Evolutionary conservation across 2,888 invertebrate species (phyloP), one percentile per base, ranked within the genome.

Genomic region (Neria commutata): DNA sequence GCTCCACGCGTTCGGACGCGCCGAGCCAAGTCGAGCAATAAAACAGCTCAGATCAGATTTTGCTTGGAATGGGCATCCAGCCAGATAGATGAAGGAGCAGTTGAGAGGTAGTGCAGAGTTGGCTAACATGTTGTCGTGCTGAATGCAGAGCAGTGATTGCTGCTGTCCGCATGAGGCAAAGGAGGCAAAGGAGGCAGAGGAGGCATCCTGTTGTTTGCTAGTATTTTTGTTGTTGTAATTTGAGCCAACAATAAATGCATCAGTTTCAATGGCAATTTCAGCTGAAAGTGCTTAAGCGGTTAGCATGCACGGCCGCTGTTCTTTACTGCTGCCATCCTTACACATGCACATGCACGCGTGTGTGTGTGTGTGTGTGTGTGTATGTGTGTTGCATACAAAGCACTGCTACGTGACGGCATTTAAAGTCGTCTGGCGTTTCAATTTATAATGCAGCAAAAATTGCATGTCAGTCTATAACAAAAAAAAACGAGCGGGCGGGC

Each of bases 221-320:
- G n/a, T n/a, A n/a, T n/a, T n/a, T n/a, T n/a, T n/a, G n/a, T n/a
- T n/a, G n/a, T 29, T 50, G 59, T 60, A 56, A 56, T 60, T 60
- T 56, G 53, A 60, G 53, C 56, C 60, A 54, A 60, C 58, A 60
- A 58, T 57, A 63, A 63, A 63, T 57, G 63, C 51, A 58, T 57
- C 60, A 60, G 54, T 51, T 56, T 56, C 60, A 60, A 54, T 60
- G 63, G 61, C 53, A 60, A 60, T 58, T 59, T 61, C 56, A 58
- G 54, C 58, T n/a, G n/a, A n/a, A n/a, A n/a, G n/a, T n/a, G n/a
- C n/a, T n/a, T n/a, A n/a, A n/a, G n/a, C n/a, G n/a, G n/a, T n/a
- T n/a, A n/a, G n/a, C n/a, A n/a, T n/a, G n/a, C n/a, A n/a, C n/a
- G n/a, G n/a, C n/a, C n/a, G n/a, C n/a, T n/a, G n/a, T n/a, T n/a